A percentile compares a stretch with the other conserved stretches of the same genome.
phyloP scores from a whole-genome alignment of 1,140 invertebrate species.

The Episyrphus balteatus region DNA sequence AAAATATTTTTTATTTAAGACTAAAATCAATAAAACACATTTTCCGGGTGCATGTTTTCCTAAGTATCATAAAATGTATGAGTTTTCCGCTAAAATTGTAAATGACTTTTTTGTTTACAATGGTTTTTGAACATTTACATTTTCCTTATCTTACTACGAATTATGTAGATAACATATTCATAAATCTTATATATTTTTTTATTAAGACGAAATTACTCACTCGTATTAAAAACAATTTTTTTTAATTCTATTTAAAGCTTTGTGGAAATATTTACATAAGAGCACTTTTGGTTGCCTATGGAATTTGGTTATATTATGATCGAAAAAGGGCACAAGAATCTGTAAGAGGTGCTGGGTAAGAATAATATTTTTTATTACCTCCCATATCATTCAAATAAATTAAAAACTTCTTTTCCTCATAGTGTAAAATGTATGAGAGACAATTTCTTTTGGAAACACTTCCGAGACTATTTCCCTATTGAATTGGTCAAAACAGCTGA shows the following conservation, averaged over 20 bases:
- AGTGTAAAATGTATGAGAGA: slow-evolving; percentile 39
- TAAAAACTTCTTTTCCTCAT: neutral
- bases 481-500: slow-evolving; percentile 71
- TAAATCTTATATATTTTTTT: no score
- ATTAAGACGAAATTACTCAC: no score
- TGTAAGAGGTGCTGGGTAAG: slow-evolving; percentile 19
- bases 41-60: no score
- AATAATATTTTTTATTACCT: neutral
- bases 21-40: no score
- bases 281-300: slow-evolving; percentile 3
- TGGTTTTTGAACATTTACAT: no score
- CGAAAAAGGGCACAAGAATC: neutral
- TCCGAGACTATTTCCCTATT: slow-evolving; percentile 74
- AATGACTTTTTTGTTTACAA: no score
- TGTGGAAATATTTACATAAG: slow-evolving; percentile 3
- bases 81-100: no score
- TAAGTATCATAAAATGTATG: no score
- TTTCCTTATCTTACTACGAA: no score
- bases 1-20: no score
- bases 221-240: no score
- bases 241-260: slow-evolving; percentile 5
- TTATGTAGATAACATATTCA: no score
- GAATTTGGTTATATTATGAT: slow-evolving; percentile 8
- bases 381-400: neutral
- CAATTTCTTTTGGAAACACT: slow-evolving; percentile 60